These are phyloP conservation scores for Palythoa heliodiscus DNA, from an alignment of 92 coral and sea anemone genomes.

Conservation along the genomic window DNA sequence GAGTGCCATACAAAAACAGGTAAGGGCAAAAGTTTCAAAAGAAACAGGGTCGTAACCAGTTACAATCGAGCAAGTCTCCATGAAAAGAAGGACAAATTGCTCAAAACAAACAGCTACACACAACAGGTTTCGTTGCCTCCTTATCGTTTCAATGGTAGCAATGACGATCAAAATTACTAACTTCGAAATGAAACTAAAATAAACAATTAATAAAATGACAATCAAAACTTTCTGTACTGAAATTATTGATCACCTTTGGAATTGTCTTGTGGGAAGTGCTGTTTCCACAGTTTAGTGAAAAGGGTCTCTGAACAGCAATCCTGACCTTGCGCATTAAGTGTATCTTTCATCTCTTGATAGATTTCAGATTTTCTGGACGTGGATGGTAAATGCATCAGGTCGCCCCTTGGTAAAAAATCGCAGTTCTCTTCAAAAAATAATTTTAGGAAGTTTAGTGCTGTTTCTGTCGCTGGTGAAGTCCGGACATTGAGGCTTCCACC, in stretches of 20 bases:
- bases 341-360: constrained; percentile 49
- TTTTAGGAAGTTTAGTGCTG: constrained; percentile 43
- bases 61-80: no score
- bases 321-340: constrained; percentile 45
- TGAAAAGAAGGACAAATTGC: no score
- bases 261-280: constrained; percentile 55
- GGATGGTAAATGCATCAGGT: constrained; percentile 56
- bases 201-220: background rate
- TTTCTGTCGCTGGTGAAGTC: constrained; percentile 22
- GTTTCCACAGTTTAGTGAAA: constrained; percentile 51
- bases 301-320: constrained; percentile 42
- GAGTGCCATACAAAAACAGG: no score
- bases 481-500: background rate
- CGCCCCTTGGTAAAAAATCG: constrained; percentile 54
- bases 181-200: no score
- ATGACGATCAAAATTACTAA: no score
- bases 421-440: constrained; percentile 51
- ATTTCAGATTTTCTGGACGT: constrained; percentile 49
- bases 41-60: no score
- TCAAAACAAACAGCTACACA: no score
- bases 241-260: constrained; percentile 48
- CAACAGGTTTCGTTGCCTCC: no score
- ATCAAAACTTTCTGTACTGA: background rate
- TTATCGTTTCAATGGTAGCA: no score
- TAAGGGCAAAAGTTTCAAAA: no score